Evolutionary conservation across 2,888 invertebrate genomes (phyloP).

Genomic region (Malachius bipustulatus): DNA sequence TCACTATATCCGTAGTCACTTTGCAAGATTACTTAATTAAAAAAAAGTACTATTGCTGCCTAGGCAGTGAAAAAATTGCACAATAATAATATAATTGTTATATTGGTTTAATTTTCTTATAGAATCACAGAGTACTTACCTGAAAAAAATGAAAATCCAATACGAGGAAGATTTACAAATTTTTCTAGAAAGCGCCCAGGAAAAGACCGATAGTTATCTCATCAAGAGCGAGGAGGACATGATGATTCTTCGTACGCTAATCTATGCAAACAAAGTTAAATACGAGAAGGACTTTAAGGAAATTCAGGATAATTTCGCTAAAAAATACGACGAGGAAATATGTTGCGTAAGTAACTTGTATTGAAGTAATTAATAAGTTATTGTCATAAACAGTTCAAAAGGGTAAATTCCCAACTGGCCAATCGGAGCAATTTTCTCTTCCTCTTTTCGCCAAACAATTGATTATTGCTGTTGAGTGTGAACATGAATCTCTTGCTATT

Average conservation of each 20-base stretch:
- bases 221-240: too few relatives aligned
- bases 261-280: constrained; percentile 31
- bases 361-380: constrained; percentile 4
- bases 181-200: too few relatives aligned
- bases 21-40: too few relatives aligned
- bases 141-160: not conserved
- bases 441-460: constrained; percentile 60
- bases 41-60: too few relatives aligned
- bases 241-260: too few relatives aligned
- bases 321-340: constrained; percentile 39
- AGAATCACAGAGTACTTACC: not conserved
- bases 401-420: constrained; percentile 45
- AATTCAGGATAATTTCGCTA: constrained; percentile 21
- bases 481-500: too few relatives aligned
- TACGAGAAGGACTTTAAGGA: constrained; percentile 16
- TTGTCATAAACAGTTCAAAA: constrained; percentile 20
- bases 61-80: too few relatives aligned
- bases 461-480: too few relatives aligned
- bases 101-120: constrained; percentile 1
- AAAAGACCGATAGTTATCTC: too few relatives aligned
- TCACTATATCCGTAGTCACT: too few relatives aligned
- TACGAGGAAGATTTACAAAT: not conserved
- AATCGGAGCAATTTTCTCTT: constrained; percentile 62
- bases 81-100: too few relatives aligned
- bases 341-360: constrained; percentile 34